A percentile compares a stretch with the other conserved stretches of the same genome.
phyloP scores from a whole-genome alignment of 2,113 vertebrate genomes.

The Erythrolamprus reginae region DNA sequence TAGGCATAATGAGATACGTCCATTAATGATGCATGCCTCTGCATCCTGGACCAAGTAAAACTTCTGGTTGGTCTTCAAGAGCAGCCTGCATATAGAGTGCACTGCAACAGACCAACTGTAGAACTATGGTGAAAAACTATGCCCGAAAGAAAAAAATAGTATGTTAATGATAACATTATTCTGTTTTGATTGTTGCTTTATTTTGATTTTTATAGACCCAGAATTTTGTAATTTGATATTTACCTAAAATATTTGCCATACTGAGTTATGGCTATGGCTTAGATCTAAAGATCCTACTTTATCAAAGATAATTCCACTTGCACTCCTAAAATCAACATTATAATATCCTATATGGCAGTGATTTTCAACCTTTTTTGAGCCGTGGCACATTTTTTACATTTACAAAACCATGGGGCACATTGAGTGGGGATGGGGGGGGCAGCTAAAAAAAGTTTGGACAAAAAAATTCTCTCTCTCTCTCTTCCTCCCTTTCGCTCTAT shows the following conservation, averaged over 20 bases:
- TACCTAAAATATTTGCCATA: background rate
- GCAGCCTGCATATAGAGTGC: background rate
- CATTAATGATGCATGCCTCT: background rate
- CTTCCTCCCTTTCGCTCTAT: too few relatives aligned
- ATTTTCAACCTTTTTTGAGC: too few relatives aligned
- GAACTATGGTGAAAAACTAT: background rate
- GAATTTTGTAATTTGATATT: background rate
- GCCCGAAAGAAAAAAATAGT: background rate
- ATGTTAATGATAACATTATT: background rate
- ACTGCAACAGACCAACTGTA: background rate
- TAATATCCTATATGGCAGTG: too few relatives aligned
- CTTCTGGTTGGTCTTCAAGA: background rate
- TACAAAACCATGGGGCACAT: too few relatives aligned
- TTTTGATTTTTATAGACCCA: background rate
- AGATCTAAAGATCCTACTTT: background rate
- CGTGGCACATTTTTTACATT: too few relatives aligned
- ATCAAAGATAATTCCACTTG: background rate
- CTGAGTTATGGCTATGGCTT: background rate
- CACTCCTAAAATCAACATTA: background rate
- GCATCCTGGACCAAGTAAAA: background rate
- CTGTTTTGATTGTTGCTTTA: background rate
- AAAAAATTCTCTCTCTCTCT: too few relatives aligned
- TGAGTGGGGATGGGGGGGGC: too few relatives aligned
- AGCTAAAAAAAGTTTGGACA: too few relatives aligned
- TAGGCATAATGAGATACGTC: background rate